phyloP scores from a whole-genome alignment of 2,113 vertebrate genomes.

The Hippolais icterina region DNA sequence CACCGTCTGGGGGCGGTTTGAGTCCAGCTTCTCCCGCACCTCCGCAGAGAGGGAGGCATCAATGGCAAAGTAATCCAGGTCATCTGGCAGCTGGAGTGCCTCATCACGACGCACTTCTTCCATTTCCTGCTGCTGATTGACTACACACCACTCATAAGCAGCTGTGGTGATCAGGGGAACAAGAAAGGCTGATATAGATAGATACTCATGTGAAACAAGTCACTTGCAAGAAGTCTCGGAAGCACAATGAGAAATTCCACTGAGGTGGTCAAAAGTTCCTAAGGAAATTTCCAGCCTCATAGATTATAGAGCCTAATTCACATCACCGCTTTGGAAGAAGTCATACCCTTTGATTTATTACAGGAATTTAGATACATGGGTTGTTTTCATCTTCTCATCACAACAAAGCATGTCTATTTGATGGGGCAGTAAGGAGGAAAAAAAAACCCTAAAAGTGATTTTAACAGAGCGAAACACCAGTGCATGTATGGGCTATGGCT shows the following conservation, averaged over 20 bases:
- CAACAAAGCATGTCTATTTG: neutral
- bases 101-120: slow-evolving; percentile 86
- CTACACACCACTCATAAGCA: slow-evolving; percentile 79
- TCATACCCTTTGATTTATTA: neutral
- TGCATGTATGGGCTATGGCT: neutral
- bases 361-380: neutral
- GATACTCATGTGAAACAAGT: neutral
- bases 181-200: accelerated
- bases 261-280: neutral
- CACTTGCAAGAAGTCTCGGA: neutral
- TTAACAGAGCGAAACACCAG: neutral
- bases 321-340: neutral
- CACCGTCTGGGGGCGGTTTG: slow-evolving; percentile 85
- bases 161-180: slow-evolving; percentile 64
- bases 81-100: slow-evolving; percentile 80
- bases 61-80: slow-evolving; percentile 87
- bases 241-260: neutral
- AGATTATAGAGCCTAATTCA: neutral
- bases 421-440: neutral
- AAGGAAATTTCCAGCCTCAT: neutral
- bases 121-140: slow-evolving; percentile 83
- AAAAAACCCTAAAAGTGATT: neutral
- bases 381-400: neutral
- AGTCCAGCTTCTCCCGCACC: slow-evolving; percentile 86
- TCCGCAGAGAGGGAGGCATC: slow-evolving; percentile 84